phyloP scores from a whole-genome alignment of 2,113 vertebrate genomes.

The Dasyornis broadbenti region DNA sequence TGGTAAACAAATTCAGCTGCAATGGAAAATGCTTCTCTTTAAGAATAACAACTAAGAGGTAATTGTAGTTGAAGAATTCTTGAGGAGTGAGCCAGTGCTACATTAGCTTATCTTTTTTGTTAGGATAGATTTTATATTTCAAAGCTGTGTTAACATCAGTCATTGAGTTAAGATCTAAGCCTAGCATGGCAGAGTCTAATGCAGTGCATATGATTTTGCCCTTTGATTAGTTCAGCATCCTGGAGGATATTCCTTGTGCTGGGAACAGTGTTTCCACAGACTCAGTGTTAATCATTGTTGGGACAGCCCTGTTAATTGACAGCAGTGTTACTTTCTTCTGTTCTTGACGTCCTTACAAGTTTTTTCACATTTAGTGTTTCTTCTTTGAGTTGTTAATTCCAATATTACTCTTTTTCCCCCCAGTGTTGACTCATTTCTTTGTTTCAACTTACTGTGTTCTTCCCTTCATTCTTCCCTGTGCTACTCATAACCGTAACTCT shows the following conservation, averaged over 20 bases:
- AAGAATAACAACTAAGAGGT: not conserved
- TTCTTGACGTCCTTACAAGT: not conserved
- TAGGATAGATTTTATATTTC: not conserved
- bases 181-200: not conserved
- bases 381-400: not conserved
- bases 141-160: not conserved
- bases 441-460: not conserved
- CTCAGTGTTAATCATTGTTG: not conserved
- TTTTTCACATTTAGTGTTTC: not conserved
- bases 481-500: not conserved
- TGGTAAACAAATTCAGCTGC: not conserved
- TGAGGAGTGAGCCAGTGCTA: not conserved
- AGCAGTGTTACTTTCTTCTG: not conserved
- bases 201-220: not conserved
- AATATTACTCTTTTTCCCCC: not conserved
- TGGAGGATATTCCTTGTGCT: not conserved
- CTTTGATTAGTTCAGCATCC: not conserved
- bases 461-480: not conserved
- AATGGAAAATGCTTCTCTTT: not conserved
- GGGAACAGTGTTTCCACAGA: not conserved
- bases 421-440: not conserved
- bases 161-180: not conserved
- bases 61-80: not conserved
- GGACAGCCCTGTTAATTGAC: not conserved
- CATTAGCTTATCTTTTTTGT: not conserved